Evolutionary conservation across 2,888 invertebrate species (phyloP).

Genomic region (Polietes domitor): DNA sequence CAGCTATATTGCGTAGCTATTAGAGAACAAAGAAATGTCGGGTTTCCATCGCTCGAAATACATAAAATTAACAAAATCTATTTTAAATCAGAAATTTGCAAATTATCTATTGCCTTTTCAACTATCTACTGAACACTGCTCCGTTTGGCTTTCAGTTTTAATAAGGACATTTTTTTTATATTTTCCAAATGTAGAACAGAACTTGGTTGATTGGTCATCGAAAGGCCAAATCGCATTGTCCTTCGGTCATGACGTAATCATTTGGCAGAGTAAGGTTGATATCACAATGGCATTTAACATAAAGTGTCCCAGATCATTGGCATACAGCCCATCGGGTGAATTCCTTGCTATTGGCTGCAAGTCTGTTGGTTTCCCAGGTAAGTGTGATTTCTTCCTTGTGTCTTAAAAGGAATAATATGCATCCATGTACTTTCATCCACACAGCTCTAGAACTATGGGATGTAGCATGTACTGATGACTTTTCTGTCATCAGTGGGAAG

Average conservation of each 20-base stretch:
- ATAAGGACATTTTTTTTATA: no score
- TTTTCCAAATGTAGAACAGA: slow-evolving; percentile 69
- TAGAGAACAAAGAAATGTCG: no score
- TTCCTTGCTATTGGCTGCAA: slow-evolving; percentile 76
- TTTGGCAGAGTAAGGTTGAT: slow-evolving; percentile 76
- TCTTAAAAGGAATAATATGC: neutral
- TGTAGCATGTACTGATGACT: slow-evolving; percentile 69
- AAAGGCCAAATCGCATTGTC: slow-evolving; percentile 77
- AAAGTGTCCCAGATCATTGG: slow-evolving; percentile 71
- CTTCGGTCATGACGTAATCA: slow-evolving; percentile 76
- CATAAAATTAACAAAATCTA: no score
- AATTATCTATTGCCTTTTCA: no score
- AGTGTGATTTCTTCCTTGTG: neutral
- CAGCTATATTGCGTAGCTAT: no score
- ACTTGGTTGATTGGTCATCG: slow-evolving; percentile 78
- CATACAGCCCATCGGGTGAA: slow-evolving; percentile 76
- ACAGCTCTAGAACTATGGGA: slow-evolving; percentile 78
- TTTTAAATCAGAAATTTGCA: no score
- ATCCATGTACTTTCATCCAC: neutral
- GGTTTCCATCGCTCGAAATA: no score
- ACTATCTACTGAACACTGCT: no score
- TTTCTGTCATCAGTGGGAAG: slow-evolving; percentile 74
- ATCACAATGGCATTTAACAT: slow-evolving; percentile 75
- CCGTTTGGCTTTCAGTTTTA: no score
- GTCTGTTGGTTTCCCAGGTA: slow-evolving; percentile 72